These are phyloP conservation scores for Tachyglossus aculeatus DNA, from an alignment of 2,797 vertebrate genomes.

Conservation along the genomic window DNA sequence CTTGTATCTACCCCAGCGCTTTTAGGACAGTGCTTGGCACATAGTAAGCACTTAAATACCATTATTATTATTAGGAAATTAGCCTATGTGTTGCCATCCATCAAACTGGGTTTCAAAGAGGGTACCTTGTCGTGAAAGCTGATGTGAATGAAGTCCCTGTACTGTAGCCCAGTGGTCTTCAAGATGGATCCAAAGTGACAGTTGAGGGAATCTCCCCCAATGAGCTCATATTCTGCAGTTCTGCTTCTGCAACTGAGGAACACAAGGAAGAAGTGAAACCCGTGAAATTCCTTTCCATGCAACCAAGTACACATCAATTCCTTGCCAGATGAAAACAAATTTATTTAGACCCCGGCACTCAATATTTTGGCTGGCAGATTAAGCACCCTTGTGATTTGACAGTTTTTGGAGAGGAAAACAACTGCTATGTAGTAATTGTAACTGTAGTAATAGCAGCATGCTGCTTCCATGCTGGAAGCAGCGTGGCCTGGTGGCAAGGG, in stretches of 20 bases:
- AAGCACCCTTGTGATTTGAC: too few relatives aligned
- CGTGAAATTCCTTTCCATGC: too few relatives aligned
- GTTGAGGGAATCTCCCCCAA: slow-evolving; percentile 83
- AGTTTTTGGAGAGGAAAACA: neutral
- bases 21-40: too few relatives aligned
- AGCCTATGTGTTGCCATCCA: neutral
- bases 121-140: slow-evolving; percentile 95
- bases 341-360: too few relatives aligned
- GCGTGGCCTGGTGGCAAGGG: too few relatives aligned
- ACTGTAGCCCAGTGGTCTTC: slow-evolving; percentile 88
- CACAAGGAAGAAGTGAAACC: slow-evolving; percentile 1
- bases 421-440: neutral
- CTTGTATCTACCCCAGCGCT: too few relatives aligned
- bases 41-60: too few relatives aligned
- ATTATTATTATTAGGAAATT: neutral
- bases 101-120: neutral
- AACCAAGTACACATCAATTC: too few relatives aligned
- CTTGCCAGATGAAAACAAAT: too few relatives aligned
- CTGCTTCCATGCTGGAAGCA: too few relatives aligned
- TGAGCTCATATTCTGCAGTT: slow-evolving; percentile 80
- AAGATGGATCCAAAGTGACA: slow-evolving; percentile 93
- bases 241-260: slow-evolving; percentile 81
- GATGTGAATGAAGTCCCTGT: slow-evolving; percentile 93
- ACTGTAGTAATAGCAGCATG: too few relatives aligned
- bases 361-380: too few relatives aligned